phyloP scores from a whole-genome alignment of 2,113 vertebrate species.

The Perca fluviatilis region DNA sequence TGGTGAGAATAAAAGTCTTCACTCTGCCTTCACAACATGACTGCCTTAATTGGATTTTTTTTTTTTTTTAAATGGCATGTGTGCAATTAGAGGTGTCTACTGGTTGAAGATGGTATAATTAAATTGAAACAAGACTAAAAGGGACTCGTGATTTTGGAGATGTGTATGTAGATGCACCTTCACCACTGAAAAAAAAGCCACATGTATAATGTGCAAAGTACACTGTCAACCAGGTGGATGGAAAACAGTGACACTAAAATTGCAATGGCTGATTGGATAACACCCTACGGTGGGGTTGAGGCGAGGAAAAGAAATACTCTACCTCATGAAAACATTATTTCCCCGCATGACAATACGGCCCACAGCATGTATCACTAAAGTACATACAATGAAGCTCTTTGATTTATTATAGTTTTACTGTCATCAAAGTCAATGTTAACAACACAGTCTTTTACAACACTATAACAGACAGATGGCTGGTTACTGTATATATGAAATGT shows the following conservation, averaged over 20 bases:
- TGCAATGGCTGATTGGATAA: background rate
- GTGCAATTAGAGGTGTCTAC: background rate
- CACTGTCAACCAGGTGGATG: background rate
- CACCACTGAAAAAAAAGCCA: background rate
- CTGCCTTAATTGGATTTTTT: background rate
- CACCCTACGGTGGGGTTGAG: background rate
- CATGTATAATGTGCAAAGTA: background rate
- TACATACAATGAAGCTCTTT: slow-evolving; percentile 46
- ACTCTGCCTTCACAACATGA: background rate
- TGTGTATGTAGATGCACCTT: background rate
- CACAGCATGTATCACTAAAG: slow-evolving; percentile 11
- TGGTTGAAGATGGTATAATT: background rate
- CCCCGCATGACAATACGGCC: slow-evolving; percentile 2
- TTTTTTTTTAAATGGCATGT: background rate
- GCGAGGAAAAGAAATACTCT: background rate
- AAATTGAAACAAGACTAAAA: background rate
- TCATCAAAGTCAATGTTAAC: slow-evolving; percentile 68
- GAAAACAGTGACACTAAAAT: slow-evolving; percentile 7
- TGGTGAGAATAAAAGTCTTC: slow-evolving; percentile 5
- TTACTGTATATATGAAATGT: slow-evolving; percentile 83
- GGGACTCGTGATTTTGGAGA: background rate
- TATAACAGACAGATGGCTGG: slow-evolving; percentile 72
- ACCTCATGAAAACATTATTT: slow-evolving; percentile 9
- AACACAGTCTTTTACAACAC: slow-evolving; percentile 65
- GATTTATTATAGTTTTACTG: slow-evolving; percentile 68